phyloP scores from a whole-genome alignment of 1,140 invertebrate genomes.

The Eubasilissa regina region DNA sequence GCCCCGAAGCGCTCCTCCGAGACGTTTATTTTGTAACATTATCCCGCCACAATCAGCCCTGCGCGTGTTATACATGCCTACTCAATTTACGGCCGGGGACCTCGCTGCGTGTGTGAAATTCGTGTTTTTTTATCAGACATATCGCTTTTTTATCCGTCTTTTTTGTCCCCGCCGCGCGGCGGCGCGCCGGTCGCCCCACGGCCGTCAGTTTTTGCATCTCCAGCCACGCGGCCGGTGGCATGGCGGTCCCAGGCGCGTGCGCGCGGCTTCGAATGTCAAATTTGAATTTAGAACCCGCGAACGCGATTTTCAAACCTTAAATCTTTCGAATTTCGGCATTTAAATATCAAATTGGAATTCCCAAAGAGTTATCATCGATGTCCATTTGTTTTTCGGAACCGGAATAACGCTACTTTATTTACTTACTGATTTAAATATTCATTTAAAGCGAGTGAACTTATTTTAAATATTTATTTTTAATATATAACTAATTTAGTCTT shows the following conservation, averaged over 20 bases:
- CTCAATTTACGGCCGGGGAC: conserved; percentile 41
- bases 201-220: conserved; percentile 53
- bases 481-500: too few relatives aligned
- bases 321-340: neutral
- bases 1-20: too few relatives aligned
- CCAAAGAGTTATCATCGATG: neutral
- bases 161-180: conserved; percentile 19
- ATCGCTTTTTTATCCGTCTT: conserved; percentile 32
- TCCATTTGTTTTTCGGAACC: too few relatives aligned
- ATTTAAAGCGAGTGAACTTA: too few relatives aligned
- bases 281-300: conserved; percentile 42
- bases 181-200: conserved; percentile 12
- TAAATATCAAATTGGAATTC: conserved; percentile 5
- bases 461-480: too few relatives aligned
- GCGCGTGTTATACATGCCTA: neutral
- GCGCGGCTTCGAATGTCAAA: conserved; percentile 44
- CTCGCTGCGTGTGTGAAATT: conserved; percentile 42
- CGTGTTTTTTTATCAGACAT: conserved; percentile 44
- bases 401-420: too few relatives aligned
- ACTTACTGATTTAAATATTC: too few relatives aligned
- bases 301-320: neutral
- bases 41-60: conserved; percentile 25
- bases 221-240: conserved; percentile 47
- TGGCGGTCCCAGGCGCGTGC: conserved; percentile 34
- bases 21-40: conserved; percentile 20